Evolutionary conservation across 2,113 vertebrate species (phyloP), one percentile per base, ranked within the genome.

Genomic region (mouse (Mus musculus)): DNA sequence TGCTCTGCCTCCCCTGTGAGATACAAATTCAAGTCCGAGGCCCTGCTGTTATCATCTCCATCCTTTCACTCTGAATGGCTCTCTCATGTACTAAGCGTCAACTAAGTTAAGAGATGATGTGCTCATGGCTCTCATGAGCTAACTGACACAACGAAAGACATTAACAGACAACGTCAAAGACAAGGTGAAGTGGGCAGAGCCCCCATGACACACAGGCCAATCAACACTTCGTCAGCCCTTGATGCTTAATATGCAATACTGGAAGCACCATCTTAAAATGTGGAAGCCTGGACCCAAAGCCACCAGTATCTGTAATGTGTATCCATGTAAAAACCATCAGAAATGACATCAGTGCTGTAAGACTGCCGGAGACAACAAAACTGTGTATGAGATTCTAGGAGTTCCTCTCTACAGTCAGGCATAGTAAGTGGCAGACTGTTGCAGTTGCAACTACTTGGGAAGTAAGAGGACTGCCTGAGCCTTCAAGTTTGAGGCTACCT

Each of bases 311-410:
- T 17, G 8, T 52, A 78, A 78, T 3, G 30, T 3, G 26, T 52
- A 39, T 12, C 6, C 28, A 36, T 54, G 16, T 20, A 42, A 30
- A 80, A 54, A 54, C 30, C 52, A 39, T 28, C 24, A 61, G 63
- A 76, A 89, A 82, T 52, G 80, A 39, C 9, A 81, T 52, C 2
- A 96, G 89, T 92, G 92, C 72, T 80, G 1, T 85, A 85, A 78
- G 61, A 76, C 2, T 88, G 46, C 73, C 71, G 76, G 28, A 94
- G n/a, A 42, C 42, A 42, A 94, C 28, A 82, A 90, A 94, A 77
- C 75, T 87, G 20, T 26, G 1, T 59, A 54, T 54, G 24, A 52
- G 54, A 46, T 17, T 56, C 24, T 39, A 82, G 56, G 93, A 39
- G 42, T 81, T 13, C 22, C 42, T 75, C 46, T 67, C 30, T 49